These are phyloP conservation scores for Chaetoderma sp. DNA, from an alignment of 2,888 invertebrate species.

Conservation along the genomic window DNA sequence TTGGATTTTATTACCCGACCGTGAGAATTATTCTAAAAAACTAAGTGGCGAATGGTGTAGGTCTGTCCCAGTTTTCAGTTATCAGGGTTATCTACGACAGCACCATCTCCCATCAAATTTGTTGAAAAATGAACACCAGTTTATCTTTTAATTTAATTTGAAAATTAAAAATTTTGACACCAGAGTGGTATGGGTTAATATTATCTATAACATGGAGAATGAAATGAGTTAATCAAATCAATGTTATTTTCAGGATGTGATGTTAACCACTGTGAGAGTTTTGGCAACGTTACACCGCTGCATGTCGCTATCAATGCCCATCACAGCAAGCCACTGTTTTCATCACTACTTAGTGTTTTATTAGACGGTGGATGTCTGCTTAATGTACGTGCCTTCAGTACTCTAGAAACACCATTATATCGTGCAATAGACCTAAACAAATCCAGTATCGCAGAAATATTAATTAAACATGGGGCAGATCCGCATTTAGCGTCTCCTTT, in stretches of 20 bases:
- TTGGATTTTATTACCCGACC: too few species aligned
- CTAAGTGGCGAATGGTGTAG: too few species aligned
- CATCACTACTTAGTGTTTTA: slow-evolving; percentile 32
- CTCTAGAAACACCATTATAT: slow-evolving; percentile 46
- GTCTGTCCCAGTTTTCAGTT: too few species aligned
- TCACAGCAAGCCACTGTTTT: slow-evolving; percentile 29
- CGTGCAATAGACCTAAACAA: slow-evolving; percentile 41
- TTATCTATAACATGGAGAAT: too few species aligned
- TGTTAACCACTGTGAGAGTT: slow-evolving; percentile 38
- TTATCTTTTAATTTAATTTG: too few species aligned
- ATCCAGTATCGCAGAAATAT: slow-evolving; percentile 33
- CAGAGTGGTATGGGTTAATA: too few species aligned
- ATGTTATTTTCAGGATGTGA: slow-evolving; percentile 41
- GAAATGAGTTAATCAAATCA: too few species aligned
- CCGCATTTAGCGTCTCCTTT: slow-evolving; percentile 47
- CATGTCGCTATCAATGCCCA: slow-evolving; percentile 41
- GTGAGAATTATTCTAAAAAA: too few species aligned
- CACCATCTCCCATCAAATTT: too few species aligned
- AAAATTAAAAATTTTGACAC: too few species aligned
- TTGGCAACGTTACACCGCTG: slow-evolving; percentile 36
- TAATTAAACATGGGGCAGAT: slow-evolving; percentile 45
- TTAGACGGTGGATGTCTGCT: slow-evolving; percentile 36
- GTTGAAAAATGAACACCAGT: too few species aligned
- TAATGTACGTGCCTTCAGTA: slow-evolving; percentile 37
- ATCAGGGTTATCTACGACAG: too few species aligned